Evolutionary conservation across 2,888 invertebrate genomes (phyloP), one percentile per base, ranked within the genome.

Genomic region (Meteorus cinctellus): DNA sequence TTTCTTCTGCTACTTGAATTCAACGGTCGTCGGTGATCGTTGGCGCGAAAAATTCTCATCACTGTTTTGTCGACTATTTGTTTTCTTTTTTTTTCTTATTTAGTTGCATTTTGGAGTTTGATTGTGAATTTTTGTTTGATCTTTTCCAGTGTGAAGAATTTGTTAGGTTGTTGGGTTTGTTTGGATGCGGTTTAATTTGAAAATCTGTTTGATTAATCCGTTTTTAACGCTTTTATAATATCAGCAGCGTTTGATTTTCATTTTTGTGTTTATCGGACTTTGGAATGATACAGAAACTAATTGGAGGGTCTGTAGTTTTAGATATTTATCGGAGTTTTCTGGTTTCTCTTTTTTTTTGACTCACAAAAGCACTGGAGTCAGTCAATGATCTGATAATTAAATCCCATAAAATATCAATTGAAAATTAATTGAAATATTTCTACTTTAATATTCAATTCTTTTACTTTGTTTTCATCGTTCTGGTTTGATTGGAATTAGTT

Each of bases 21-120:
- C 55, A 60, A 74, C 65, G 59, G 65, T 78, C 79, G 68, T 79
- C 77, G 79, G 69, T 65, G 59, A 55, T 79, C 81, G 81, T 86
- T 87, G 86, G 87, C 87, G 87, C 87, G 87, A 86, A 87, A 86
- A 79, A 84, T 72, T 78, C 72, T 75, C 71, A 55, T 68, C 72
- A 77, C 74, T 41, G 41, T 77, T 68, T 75, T 70, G 60, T 77
- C 55, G n/a, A 59, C 34, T 59, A 41, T 69, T 67, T 77, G 19
- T 51, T 60, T 74, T 55, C 24, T 55, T 55, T 19, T 55, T 19
- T 19, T 55, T 19, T 19, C 19, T 24, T 24, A 24, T 24, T 24
- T 24, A 8, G 1, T 55, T 10, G 4, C 5, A 0, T 19, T 10
- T 10, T 4, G 8, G 24, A 4, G 2, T 6, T 19, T 55, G 4